phyloP scores from a whole-genome alignment of 2,113 vertebrate genomes.

The Sorex araneus region DNA sequence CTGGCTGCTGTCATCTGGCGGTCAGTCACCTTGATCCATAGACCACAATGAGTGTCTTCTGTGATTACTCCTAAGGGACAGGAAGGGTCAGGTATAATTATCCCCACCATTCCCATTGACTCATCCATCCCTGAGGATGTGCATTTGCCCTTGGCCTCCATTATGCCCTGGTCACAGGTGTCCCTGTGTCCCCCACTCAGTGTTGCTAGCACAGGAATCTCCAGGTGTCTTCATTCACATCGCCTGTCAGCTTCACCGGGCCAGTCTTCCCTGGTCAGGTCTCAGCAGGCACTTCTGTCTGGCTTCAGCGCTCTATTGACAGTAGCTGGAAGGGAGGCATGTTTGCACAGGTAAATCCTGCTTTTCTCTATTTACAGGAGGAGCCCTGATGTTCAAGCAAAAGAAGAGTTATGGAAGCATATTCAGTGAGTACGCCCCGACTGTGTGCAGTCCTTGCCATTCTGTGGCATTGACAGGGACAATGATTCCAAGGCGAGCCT shows the following conservation, averaged over 20 bases:
- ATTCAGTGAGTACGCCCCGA: conserved; percentile 91
- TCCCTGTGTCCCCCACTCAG: not conserved
- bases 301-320: too few relatives aligned
- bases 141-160: not conserved
- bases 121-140: not conserved
- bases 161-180: not conserved
- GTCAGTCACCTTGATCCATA: too few relatives aligned
- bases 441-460: not conserved
- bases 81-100: not conserved
- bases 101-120: not conserved
- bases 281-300: not conserved
- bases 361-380: conserved; percentile 88
- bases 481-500: too few relatives aligned
- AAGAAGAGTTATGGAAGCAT: conserved; percentile 95
- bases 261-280: not conserved
- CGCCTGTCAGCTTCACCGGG: not conserved
- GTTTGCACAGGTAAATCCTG: conserved; percentile 18
- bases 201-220: not conserved
- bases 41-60: not conserved
- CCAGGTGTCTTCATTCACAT: not conserved
- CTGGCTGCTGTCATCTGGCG: too few relatives aligned
- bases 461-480: not conserved
- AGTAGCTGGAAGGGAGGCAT: not conserved
- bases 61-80: not conserved
- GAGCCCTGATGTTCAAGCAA: conserved; percentile 95